Evolutionary conservation across 2,888 invertebrate species (phyloP), one percentile per base, ranked within the genome.

Genomic region (Acronicta alni): DNA sequence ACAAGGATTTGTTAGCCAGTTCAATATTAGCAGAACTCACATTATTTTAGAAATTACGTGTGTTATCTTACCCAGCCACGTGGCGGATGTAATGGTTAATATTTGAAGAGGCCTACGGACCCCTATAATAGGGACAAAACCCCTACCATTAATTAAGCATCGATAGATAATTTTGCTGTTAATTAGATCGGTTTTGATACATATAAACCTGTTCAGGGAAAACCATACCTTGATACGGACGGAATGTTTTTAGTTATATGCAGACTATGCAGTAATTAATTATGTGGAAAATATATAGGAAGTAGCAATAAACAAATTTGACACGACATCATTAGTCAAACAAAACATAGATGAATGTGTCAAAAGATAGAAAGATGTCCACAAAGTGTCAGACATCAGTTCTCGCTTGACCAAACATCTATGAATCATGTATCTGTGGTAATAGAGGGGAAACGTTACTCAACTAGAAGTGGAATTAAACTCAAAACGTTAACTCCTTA

Each of bases 391-490:
- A 53, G n/a, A n/a, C n/a, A n/a, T n/a, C n/a, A 38, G 45, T 66
- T n/a, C 61, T 59, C 47, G 56, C 57, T 75, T 64, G 57, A 72
- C 72, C 61, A 65, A 68, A 68, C 60, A 73, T 64, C 61, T 72
- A 59, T 72, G 73, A 72, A 62, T 75, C 65, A 73, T 71, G 44
- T 55, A 45, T 57, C 60, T 57, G 47, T 59, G 46, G 44, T 53
- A 61, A 67, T 61, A 66, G 54, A 66, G 59, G 57, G 64, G 75
- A 56, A 59, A 20, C 48, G 51, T 56, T 38, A 57, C 39, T 54
- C 44, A 52, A 65, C 51, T 65, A 55, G 48, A 69, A 64, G 43
- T 70, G 39, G 48, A 52, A 65, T 47, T 59, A 52, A 67, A 61
- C 57, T 56, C 43, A 32, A 48, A 47, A 42, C 23, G 44, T 35